Base-by-base conservation (phyloP, 2,113 vertebrate species). In the Indicator maculatus region DNA sequence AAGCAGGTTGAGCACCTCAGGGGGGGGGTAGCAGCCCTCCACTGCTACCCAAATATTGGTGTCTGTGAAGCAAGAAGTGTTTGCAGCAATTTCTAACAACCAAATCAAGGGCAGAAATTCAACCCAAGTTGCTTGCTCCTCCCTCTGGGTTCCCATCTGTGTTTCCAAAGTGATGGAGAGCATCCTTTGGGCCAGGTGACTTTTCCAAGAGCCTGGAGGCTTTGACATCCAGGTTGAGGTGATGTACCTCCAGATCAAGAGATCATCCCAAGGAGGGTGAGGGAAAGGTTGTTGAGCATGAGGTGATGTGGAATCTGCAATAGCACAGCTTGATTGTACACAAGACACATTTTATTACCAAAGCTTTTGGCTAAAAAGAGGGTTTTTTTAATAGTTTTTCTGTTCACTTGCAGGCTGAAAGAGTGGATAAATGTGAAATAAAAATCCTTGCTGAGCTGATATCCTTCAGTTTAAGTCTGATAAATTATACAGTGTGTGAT, bases 361-460 rank as follows among this genome's bases (percentile, higher is more conserved):
- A 47, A 55, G 73, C 58, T 84, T 39, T 72, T 76, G 78, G 44
- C n/a, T 78, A 4, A 73, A 76, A 59, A 45, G 8, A 3, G 4
- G 8, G 16, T 5, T 55, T 73, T 58, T 28, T 67, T 88, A 45
- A 39, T 39, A 3, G 3, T 55, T 83, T 78, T 90, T 21, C 0
- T 36, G 27, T 67, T 88, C 41, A 30, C 65, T 81, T 75, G 53
- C 36, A 81, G 27, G 61, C 83, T 81, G 71, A 64, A 77, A 86
- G 83, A 81, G 36, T 28, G 67, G 81, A 93, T 77, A 86, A 95
- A 92, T 36, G 67, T 23, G 81, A 89, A 93, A 78, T 75, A 79
- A 84, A 96, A 86, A 55, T 78, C 79, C 56, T 55, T 8, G 1
- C 55, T 71, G 82, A 93, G 52, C 52, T 41, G 72, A 64, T 95